phyloP scores from a whole-genome alignment of 2,113 vertebrate genomes.

The Gavialis gangeticus region DNA sequence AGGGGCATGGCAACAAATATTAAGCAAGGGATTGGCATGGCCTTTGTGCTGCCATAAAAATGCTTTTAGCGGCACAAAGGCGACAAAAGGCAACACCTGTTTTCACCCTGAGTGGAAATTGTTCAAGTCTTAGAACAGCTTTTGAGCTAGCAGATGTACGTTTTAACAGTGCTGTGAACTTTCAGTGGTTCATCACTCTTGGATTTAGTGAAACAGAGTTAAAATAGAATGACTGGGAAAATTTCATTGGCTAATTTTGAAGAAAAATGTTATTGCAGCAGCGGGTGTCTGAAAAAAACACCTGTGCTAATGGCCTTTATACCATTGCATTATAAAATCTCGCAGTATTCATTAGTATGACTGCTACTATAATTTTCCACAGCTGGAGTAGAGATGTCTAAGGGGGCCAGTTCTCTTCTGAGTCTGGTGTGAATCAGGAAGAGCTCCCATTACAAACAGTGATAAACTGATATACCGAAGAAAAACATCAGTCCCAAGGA shows the following conservation, averaged over 20 bases:
- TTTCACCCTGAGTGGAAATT: background rate
- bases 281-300: background rate
- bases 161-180: background rate
- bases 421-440: background rate
- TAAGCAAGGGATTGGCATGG: too few relatives aligned
- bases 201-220: background rate
- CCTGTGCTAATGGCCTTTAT: background rate
- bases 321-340: background rate
- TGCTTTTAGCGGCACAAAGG: too few relatives aligned
- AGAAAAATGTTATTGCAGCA: background rate
- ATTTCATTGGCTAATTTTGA: background rate
- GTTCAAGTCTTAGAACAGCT: background rate
- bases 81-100: too few relatives aligned
- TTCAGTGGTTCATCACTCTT: background rate
- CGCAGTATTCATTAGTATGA: background rate
- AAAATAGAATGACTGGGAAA: background rate
- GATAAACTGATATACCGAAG: background rate
- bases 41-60: too few relatives aligned
- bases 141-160: background rate
- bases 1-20: too few relatives aligned
- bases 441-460: background rate
- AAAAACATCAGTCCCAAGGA: background rate
- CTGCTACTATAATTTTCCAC: background rate
- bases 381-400: background rate
- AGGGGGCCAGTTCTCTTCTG: background rate